Base-by-base conservation (phyloP, 2,888 invertebrate genomes). In the Cryptocheilus praepositus region DNA sequence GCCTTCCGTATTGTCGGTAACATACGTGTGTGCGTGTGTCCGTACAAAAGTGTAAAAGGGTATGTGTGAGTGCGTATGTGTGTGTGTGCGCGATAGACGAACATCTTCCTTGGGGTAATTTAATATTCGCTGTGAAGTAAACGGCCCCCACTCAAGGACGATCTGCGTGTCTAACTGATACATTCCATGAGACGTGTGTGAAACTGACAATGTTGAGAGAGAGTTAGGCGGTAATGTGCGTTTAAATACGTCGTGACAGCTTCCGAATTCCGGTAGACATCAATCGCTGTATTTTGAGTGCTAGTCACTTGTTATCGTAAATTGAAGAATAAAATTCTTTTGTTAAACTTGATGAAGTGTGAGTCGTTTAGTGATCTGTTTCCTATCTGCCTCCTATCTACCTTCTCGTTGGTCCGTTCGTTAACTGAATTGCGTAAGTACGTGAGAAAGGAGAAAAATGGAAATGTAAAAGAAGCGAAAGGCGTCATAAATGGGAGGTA, bases 231-330 rank as follows among this genome's bases (percentile, higher is more conserved):
- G 3, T 18, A 43, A 43, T 57, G 19, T 11, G 49, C 36, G 55
- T 36, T 36, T 55, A 55, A 18, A 55, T 16, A 36, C n/a, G 36
- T 55, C 52, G 52, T 22, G 61, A 64, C 59, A 64, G 64, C 67
- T 71, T 63, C 66, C 70, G 80, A 77, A 75, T 80, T 69, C 78
- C 70, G 72, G 78, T 71, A 65, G 77, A 73, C 74, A 77, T 74
- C 70, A 73, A 74, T 81, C 79, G 79, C 73, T 75, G 70, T 72
- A 77, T 80, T 87, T 79, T 84, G 83, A 87, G 87, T 87, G 87
- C 87, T 87, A 87, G 87, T 87, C 87, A 87, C 87, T 87, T 86
- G 86, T 86, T 86, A 85, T 82, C 81, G 80, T 83, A 80, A 83
- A 83, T 82, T 83, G 78, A 86, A 77, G 80, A 86, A 86, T 85